Evolutionary conservation across 30 jellyfish, hydroid and myxozoan species (phyloP).

Genomic region (Aurelia aurita complex sp. Pacific): DNA sequence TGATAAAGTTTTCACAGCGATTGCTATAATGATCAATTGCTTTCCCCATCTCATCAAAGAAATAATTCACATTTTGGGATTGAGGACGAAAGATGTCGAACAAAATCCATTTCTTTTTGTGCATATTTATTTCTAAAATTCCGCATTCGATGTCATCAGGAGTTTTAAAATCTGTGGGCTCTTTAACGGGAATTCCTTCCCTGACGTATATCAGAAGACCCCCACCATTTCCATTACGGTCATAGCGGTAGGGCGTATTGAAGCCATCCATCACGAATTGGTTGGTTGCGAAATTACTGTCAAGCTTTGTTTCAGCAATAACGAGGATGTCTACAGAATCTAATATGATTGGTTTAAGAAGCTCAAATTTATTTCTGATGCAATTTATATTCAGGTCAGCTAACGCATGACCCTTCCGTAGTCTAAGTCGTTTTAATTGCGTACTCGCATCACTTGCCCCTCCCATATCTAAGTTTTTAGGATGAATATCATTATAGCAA

Average conservation of each 20-base stretch:
- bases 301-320: constrained; percentile 55
- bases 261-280: constrained; percentile 36
- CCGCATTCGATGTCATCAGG: constrained; percentile 26
- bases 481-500: constrained; percentile 17
- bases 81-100: neutral
- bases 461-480: constrained; percentile 33
- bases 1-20: too few relatives aligned
- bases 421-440: constrained; percentile 21
- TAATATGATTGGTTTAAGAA: constrained; percentile 3
- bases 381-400: constrained; percentile 56
- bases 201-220: constrained; percentile 24
- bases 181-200: neutral
- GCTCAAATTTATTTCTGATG: constrained; percentile 42
- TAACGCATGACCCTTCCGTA: constrained; percentile 11
- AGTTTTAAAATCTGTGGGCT: constrained; percentile 1
- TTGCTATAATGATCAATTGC: too few relatives aligned
- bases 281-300: constrained; percentile 19
- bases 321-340: constrained; percentile 17
- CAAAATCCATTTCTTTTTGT: neutral
- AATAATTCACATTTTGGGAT: constrained; percentile 9
- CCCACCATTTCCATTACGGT: constrained; percentile 38
- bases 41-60: constrained; percentile 3
- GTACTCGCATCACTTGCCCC: constrained; percentile 37
- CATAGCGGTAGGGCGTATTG: constrained; percentile 27
- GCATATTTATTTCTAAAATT: constrained; percentile 10